A percentile compares a stretch with the other conserved stretches of the same genome.
Conservation (phyloP, 2,113 vertebrate species). For the Sebastes fasciatus region DNA sequence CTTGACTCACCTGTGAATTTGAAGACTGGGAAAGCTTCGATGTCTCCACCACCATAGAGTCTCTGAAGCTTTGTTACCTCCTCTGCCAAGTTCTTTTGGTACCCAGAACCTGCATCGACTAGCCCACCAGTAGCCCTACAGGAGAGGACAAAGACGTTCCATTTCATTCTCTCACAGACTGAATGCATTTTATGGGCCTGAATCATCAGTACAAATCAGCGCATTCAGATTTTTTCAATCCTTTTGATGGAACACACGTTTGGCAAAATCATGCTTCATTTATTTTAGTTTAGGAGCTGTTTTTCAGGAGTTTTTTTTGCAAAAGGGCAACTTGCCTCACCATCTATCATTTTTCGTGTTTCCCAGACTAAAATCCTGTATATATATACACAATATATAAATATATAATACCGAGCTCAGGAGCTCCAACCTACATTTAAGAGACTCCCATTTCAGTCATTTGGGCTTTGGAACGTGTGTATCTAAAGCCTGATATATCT, state of each 20-base stretch:
- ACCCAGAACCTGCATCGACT: conserved; percentile 89
- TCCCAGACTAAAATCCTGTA: not conserved
- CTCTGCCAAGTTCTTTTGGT: conserved; percentile 88
- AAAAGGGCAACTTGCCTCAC: not conserved
- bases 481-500: not conserved
- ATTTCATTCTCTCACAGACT: not conserved
- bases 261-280: not conserved
- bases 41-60: conserved; percentile 91
- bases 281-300: not conserved
- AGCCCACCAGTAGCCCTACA: conserved; percentile 86
- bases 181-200: not conserved
- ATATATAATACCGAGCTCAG: too few species aligned
- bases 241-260: not conserved
- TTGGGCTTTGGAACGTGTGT: not conserved
- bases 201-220: not conserved
- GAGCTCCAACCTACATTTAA: too few species aligned
- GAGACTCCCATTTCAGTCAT: not conserved
- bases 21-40: conserved; percentile 91
- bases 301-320: too few species aligned
- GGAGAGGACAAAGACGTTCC: not conserved
- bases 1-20: conserved; percentile 88
- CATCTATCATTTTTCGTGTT: not conserved
- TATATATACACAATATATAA: too few species aligned
- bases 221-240: not conserved
- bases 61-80: conserved; percentile 91